Base-by-base conservation (phyloP, 2,888 invertebrate genomes). In the Sesamia inferens region DNA sequence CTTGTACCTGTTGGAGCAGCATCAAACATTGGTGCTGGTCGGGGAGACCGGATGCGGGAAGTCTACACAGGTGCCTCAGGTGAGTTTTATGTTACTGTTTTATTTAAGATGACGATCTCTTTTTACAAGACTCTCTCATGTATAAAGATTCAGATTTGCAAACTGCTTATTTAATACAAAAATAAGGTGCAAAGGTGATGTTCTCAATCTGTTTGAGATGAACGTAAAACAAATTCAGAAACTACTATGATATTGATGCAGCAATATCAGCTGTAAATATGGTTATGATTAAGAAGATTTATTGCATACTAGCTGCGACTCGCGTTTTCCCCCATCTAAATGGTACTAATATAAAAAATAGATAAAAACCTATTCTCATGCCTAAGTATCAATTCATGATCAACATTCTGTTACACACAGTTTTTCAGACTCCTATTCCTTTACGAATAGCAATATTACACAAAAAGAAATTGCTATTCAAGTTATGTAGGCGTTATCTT, bases 21-120 rank as follows among this genome's bases (percentile, higher is more conserved):
- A 98, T 94, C 99, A 99, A 93, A 98, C 98, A 0, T 94, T 99
- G 63, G 97, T 99, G 68, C 94, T 98, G 71, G 97, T 98, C 59
- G 99, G 99, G 4, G 99, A 99, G 92, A 99, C 99, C 5, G 99
- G 99, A 44, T 98, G 98, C 87, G 99, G 99, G 54, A 99, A 99
- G 94, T 99, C 99, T 90, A 99, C 99, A 0, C 99, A 99, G 96
- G 97, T 99, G 80, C 99, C 99, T 66, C 99, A 99, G 97, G 99
- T 98, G 94, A 94, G 96, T n/a, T n/a, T 10, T 54, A n/a, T n/a
- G n/a, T 51, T 5, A 54, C 10, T n/a, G 10, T 54, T 54, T 54
- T 54, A 4, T 54, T 11, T 11, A 54, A n/a, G 10, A 54, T 11
- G n/a, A n/a, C 1, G 4, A n/a, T n/a, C 10, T 51, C 19, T 10